Base-by-base conservation (phyloP, 2,888 invertebrate species). In the Cataglyphis altisquamis region DNA sequence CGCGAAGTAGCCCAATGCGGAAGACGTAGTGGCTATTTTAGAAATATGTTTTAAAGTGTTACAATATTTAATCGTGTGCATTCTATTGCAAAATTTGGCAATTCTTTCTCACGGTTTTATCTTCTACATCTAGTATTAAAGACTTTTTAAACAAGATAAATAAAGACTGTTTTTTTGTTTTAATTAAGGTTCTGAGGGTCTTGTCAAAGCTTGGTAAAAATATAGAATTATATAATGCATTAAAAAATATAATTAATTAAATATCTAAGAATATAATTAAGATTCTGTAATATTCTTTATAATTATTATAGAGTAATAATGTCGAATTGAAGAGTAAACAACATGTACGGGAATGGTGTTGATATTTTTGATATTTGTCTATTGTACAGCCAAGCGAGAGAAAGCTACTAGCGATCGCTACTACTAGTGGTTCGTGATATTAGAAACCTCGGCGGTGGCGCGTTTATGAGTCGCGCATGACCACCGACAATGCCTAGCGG, bases 401-500 rank as follows among this genome's bases (percentile, higher is more conserved):
- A 80, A 80, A 80, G 78, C 78, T 70, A 45, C 29, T n/a, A 52
- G 68, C 68, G 48, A 68, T 68, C 68, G 63, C 64, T 77, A n/a
- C 52, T n/a, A 66, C 73, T 72, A 74, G 72, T 66, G 25, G 82
- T 82, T 72, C 68, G 82, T 67, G 91, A 89, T 87, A 88, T 89
- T 90, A 90, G 91, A 91, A 91, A 91, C 89, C 85, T 84, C 74
- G 82, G 75, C 85, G 83, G 70, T 80, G 82, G 60, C 82, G 86
- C 89, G 86, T 91, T 91, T 91, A 91, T 87, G 91, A 91, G 88
- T 85, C 74, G 90, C 78, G 91, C 91, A 91, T 91, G 91, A 91
- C 91, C 91, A 84, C 91, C 85, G 87, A 91, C 91, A 91, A 91
- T 91, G 88, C 82, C 84, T 70, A 64, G 86, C 87, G 87, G 87